Evolutionary conservation across 2,113 vertebrate genomes (phyloP).

Genomic region (Pollachius pollachius): DNA sequence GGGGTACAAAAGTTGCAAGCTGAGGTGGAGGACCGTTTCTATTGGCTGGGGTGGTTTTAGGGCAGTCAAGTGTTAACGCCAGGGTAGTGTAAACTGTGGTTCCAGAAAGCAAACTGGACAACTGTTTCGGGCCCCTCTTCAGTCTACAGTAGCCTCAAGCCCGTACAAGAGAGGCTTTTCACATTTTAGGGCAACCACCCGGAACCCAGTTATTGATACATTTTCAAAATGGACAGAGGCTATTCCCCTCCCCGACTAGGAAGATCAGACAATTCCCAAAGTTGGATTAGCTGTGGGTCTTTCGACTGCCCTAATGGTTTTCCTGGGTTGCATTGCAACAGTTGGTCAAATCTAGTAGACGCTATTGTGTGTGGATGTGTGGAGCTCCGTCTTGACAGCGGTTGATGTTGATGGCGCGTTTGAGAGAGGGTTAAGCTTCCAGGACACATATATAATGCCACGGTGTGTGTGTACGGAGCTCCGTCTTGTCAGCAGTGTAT

Average conservation of each 20-base stretch:
- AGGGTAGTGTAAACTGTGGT: slow-evolving; percentile 8
- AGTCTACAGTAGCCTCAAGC: neutral
- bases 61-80: slow-evolving; percentile 8
- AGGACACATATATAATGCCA: too few relatives aligned
- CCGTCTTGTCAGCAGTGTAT: too few relatives aligned
- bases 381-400: too few relatives aligned
- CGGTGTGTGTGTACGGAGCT: too few relatives aligned
- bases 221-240: slow-evolving; percentile 23
- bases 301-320: neutral
- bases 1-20: slow-evolving; percentile 7
- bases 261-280: slow-evolving; percentile 1
- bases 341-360: too few relatives aligned
- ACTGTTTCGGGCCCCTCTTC: neutral
- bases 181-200: slow-evolving; percentile 20
- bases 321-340: too few relatives aligned
- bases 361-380: too few relatives aligned
- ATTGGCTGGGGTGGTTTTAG: slow-evolving; percentile 14
- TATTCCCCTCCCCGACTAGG: slow-evolving; percentile 19
- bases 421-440: too few relatives aligned
- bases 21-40: slow-evolving; percentile 21
- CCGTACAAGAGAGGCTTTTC: neutral
- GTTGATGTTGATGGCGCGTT: too few relatives aligned
- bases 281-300: slow-evolving; percentile 8
- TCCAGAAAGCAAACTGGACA: neutral
- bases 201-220: slow-evolving; percentile 17